phyloP scores from a whole-genome alignment of 2,113 vertebrate species.

The Tetrax tetrax region DNA sequence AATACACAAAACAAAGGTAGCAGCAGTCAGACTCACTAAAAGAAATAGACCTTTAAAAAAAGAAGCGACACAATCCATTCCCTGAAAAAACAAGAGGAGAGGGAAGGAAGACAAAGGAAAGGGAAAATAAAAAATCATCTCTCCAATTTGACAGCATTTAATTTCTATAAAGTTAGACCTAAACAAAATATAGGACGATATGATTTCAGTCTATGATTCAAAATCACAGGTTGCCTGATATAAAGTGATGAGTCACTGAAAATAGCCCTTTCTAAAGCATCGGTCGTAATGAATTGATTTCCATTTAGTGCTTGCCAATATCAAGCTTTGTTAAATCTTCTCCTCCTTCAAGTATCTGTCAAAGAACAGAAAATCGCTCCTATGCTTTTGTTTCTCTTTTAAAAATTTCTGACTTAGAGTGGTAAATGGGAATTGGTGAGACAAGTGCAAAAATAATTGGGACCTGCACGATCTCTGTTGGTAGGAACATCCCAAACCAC shows the following conservation, averaged over 20 bases:
- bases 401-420: not conserved
- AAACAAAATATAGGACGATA: not conserved
- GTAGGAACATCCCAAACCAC: constrained; percentile 1
- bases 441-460: constrained; percentile 38
- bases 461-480: not conserved
- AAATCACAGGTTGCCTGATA: not conserved
- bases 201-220: not conserved
- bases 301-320: not conserved
- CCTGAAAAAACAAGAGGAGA: not conserved
- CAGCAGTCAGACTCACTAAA: not conserved
- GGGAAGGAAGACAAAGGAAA: not conserved
- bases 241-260: not conserved
- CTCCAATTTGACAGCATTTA: not conserved
- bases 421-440: not conserved
- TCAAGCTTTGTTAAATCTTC: not conserved
- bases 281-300: not conserved
- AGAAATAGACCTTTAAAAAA: not conserved
- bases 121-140: not conserved
- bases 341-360: not conserved
- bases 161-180: not conserved
- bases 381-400: not conserved
- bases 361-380: not conserved
- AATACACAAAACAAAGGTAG: not conserved
- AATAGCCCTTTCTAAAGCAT: not conserved
- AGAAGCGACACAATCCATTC: not conserved